Conservation (phyloP, 2,113 vertebrate species). For the Chrysochloris asiatica region DNA sequence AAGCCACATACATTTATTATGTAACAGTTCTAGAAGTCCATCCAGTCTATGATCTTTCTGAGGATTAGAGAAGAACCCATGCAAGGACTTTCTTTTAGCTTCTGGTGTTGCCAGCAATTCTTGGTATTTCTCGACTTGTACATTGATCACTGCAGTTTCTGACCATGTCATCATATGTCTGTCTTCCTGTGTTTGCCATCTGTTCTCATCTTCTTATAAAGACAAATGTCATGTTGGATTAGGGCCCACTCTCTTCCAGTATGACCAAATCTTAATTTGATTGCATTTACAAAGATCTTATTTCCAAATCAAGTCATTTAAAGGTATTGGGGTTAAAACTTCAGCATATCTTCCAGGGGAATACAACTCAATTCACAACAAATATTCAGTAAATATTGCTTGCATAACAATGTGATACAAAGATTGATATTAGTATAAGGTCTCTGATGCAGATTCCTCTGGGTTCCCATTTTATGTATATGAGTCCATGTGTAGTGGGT, state of each 20-base stretch:
- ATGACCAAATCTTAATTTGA: background rate
- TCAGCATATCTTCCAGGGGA: background rate
- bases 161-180: background rate
- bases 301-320: background rate
- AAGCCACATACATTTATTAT: background rate
- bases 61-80: background rate
- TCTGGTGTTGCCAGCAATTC: background rate
- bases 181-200: background rate
- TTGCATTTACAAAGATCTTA: background rate
- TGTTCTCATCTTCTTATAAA: background rate
- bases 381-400: background rate
- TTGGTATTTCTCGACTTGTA: background rate
- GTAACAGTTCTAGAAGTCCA: background rate
- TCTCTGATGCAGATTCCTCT: background rate
- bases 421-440: background rate
- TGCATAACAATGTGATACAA: background rate
- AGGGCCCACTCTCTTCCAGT: background rate
- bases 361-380: background rate
- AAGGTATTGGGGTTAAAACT: background rate
- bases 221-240: background rate
- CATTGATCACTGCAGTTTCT: background rate
- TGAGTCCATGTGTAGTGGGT: background rate
- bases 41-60: background rate
- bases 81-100: background rate
- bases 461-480: background rate